Evolutionary conservation across 2,888 invertebrate species (phyloP), one percentile per base, ranked within the genome.

Genomic region (Dione juno): DNA sequence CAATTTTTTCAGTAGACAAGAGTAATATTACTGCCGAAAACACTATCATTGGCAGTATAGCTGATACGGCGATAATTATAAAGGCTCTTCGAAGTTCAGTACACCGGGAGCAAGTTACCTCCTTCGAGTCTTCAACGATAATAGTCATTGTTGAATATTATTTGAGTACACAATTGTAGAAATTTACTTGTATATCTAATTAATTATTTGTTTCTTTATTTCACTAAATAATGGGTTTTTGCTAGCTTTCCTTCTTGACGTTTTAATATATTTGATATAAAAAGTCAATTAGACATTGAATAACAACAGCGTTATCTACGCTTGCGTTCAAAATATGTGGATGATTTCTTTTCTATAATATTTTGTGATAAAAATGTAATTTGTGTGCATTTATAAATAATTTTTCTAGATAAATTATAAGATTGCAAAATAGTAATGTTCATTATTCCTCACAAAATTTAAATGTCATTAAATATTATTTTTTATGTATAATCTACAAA

Each of bases 41-140:
- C 14, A 84, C 58, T 0, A 88, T 50, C 79, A 90, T 88, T 0
- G 89, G 89, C 0, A 87, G 67, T 0, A 89, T 82, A 11, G 89
- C 85, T n/a, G 90, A 86, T n/a, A 83, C 48, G 0, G 83, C 85
- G 8, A 88, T 82, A 67, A 86, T 64, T 9, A 84, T 67, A 66
- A 88, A 88, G 0, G 83, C 83, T 64, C 77, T 83, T 6, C 84
- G 78, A 0, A 89, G 74, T 13, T 82, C 79, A 0, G 77, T 76
- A 74, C 90, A 89, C 21, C 85, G 82, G 0, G 83, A 78, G 73
- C 86, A 86, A 1, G 81, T 77, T 40, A 84, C 77, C 64, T 86
- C 85, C 71, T 84, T 83, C 0, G 82, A 77, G n/a, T 84, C 81
- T 58, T 89, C 86, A 1, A 84, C 75, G 9, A 85, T 67, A 14